A percentile compares a stretch with the other conserved stretches of the same genome.
Evolutionary conservation across 2,797 vertebrate species (phyloP).

Genomic region (Sebastes vulpes): DNA sequence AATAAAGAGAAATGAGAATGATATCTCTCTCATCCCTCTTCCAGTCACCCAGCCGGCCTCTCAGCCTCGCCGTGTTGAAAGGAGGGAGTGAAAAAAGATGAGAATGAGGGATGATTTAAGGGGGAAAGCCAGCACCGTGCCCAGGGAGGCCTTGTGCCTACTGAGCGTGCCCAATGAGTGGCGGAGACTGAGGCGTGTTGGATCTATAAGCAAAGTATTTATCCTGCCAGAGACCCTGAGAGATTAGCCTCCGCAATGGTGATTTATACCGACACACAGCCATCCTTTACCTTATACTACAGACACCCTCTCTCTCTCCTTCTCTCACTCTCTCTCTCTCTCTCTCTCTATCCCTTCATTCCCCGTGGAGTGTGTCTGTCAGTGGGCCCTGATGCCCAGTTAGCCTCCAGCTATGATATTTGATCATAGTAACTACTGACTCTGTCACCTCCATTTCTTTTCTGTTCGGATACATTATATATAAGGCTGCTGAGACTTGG

Average conservation of each 20-base stretch:
- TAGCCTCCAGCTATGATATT: slow-evolving; percentile 96
- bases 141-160: slow-evolving; percentile 84
- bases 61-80: slow-evolving; percentile 69
- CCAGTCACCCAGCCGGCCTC: slow-evolving; percentile 61
- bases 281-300: slow-evolving; percentile 87
- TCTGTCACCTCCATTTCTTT: slow-evolving; percentile 93
- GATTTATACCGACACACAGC: slow-evolving; percentile 92
- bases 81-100: slow-evolving; percentile 76
- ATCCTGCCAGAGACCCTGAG: slow-evolving; percentile 87
- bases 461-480: slow-evolving; percentile 94
- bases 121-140: slow-evolving; percentile 65
- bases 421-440: slow-evolving; percentile 97
- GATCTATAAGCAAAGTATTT: slow-evolving; percentile 88
- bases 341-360: slow-evolving; percentile 78
- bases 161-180: slow-evolving; percentile 82
- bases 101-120: slow-evolving; percentile 83
- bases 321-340: slow-evolving; percentile 27
- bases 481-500: slow-evolving; percentile 91
- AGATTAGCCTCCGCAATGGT: slow-evolving; percentile 91
- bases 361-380: slow-evolving; percentile 88
- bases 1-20: slow-evolving; percentile 75
- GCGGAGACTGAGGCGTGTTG: slow-evolving; percentile 82
- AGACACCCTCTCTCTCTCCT: slow-evolving; percentile 51
- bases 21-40: slow-evolving; percentile 71
- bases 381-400: slow-evolving; percentile 93